Base-by-base conservation (phyloP, 2,113 vertebrate species). In the Pseudorectes ferrugineus region DNA sequence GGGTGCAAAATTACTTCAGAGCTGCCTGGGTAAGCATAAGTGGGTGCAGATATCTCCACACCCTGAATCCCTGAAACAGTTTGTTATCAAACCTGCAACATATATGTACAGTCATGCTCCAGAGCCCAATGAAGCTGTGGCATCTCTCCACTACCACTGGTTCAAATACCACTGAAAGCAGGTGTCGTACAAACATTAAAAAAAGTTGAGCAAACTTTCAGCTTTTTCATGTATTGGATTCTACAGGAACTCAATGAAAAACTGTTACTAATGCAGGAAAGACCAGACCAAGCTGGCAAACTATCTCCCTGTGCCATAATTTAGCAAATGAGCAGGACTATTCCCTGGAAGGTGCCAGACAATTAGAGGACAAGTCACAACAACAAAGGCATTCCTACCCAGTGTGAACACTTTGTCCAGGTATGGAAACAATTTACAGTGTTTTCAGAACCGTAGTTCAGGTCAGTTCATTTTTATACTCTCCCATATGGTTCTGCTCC, bases 401-500 rank as follows among this genome's bases (percentile, higher is more conserved):
- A 63, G 25, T 17, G 52, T 18, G 66, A 96, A 43, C 95, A 93
- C 23, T 94, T 90, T 93, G 72, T 92, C 92, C 96, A 95, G n/a
- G 75, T 88, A 94, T 89, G 71, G 95, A 94, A 97, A 95, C 84
- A 96, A 94, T 95, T 95, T 96, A 93, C 91, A 79, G 81, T 90
- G 87, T 96, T 97, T 96, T 95, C 79, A 96, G 79, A 95, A 93
- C 91, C 6, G 1, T 79, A 72, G 83, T 92, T 95, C 82, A 94
- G 85, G 92, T 94, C 95, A 96, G 72, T 95, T 93, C 96, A 90
- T 96, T 97, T 95, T 96, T 96, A 84, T 88, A 84, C 40, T 93
- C 73, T 95, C 85, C 72, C 78, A 63, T 88, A 94, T 74, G 89
- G 89, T 92, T 92, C 85, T 95, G 75, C 89, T 96, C 68, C 91